Percentiles rank a stretch among this genome's conserved stretches.
These are phyloP conservation scores for Drosophila leonis DNA, from an alignment of 2,888 invertebrate species.

Conservation along the genomic window DNA sequence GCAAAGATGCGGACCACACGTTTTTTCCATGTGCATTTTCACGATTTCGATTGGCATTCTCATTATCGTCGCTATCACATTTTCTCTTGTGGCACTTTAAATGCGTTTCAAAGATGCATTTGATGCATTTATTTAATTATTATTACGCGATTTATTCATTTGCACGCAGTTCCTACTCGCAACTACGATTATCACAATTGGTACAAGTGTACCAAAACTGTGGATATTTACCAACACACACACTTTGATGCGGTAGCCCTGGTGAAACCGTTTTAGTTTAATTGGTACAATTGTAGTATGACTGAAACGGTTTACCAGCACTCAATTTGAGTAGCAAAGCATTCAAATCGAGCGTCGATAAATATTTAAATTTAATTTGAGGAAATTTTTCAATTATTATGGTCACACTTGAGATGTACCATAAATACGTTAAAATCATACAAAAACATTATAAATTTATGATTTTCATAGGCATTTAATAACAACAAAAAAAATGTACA, in stretches of 20 bases:
- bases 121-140: conserved; percentile 2
- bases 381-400: not conserved
- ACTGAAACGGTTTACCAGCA: not conserved
- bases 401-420: not conserved
- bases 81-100: conserved; percentile 29
- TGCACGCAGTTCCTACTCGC: conserved; percentile 26
- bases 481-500: no score
- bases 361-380: not conserved
- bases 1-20: conserved; percentile 68
- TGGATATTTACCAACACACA: conserved; percentile 1
- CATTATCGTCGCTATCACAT: conserved; percentile 32
- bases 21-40: conserved; percentile 60
- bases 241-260: conserved; percentile 1
- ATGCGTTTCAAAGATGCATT: conserved; percentile 18
- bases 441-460: no score
- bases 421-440: not conserved
- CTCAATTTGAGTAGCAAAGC: not conserved
- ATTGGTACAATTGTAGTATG: not conserved
- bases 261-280: not conserved
- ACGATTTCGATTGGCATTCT: conserved; percentile 1
- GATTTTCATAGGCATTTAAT: no score
- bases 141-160: conserved; percentile 23
- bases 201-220: conserved; percentile 29
- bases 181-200: conserved; percentile 25
- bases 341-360: not conserved